Evolutionary conservation across 1,140 invertebrate species (phyloP), one percentile per base, ranked within the genome.

Genomic region (Trichoplusia ni): DNA sequence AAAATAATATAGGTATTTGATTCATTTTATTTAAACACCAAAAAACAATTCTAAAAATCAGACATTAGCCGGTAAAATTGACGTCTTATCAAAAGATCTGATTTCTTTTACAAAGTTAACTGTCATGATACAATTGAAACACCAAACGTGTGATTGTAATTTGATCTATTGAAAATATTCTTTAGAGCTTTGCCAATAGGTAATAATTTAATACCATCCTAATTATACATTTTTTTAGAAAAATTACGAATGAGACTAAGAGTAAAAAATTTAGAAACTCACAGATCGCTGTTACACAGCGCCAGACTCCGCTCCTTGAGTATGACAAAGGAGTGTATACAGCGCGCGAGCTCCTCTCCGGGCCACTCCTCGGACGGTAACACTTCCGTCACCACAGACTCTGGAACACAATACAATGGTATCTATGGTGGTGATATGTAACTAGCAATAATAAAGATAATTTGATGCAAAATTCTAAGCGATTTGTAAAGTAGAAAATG

Each of bases 211-310:
- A 27, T 7, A 3, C 25, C 3, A 27, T 3, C 25, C 25, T 27
- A 2, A 8, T 21, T 21, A 9, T 9, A 21, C 18, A 21, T 19
- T 40, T 1, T 18, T 18, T 18, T 40, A 7, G 0, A 21, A n/a
- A 40, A n/a, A 1, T 9, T 40, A 19, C 21, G 5, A 9, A n/a
- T 46, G 2, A 23, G 4, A 21, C 72, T 42, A 44, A 40, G 9
- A 40, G 29, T 61, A 58, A 29, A 59, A 33, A n/a, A 46, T 27
- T 37, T 18, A 23, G 16, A 2, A 44, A 92, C 93, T 92, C 78
- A 95, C 94, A 93, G 90, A 69, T 94, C 94, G 18, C 93, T 93
- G 38, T 92, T 90, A 19, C 93, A 69, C 18, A 94, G 82, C 29
- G 82, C 87, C 14, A 91, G 77, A 68, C 91, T 92, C 59, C 92